A percentile compares a stretch with the other conserved stretches of the same genome.
Evolutionary conservation across 2,113 vertebrate species (phyloP).

Genomic region (Cygnus atratus): DNA sequence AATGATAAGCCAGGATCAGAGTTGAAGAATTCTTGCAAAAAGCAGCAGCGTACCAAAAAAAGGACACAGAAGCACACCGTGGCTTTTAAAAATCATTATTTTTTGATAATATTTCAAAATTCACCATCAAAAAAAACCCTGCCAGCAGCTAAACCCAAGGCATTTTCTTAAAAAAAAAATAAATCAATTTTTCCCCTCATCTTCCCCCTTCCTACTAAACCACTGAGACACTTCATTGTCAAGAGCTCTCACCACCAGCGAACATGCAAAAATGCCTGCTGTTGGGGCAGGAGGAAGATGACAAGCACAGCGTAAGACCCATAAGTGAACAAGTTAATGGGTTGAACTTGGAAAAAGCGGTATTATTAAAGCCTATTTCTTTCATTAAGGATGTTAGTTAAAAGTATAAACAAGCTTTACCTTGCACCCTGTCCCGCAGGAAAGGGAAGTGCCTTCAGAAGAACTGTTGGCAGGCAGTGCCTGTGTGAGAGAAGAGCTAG

Average conservation of each 20-base stretch:
- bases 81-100: not conserved
- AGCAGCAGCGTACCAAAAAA: not conserved
- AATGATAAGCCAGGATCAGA: not conserved
- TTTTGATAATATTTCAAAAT: not conserved
- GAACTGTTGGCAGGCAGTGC: not conserved
- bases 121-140: not conserved
- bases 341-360: not conserved
- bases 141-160: not conserved
- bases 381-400: not conserved
- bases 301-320: not conserved
- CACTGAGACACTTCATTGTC: not conserved
- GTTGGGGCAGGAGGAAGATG: not conserved
- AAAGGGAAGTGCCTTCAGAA: not conserved
- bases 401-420: constrained; percentile 22
- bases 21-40: not conserved
- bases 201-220: not conserved
- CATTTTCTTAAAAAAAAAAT: not conserved
- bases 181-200: not conserved
- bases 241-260: not conserved
- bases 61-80: not conserved
- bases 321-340: not conserved
- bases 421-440: not conserved
- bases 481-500: not conserved
- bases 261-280: not conserved
- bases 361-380: not conserved